Evolutionary conservation across 1,140 invertebrate species (phyloP).

Genomic region (Druon quercuslanigerum): DNA sequence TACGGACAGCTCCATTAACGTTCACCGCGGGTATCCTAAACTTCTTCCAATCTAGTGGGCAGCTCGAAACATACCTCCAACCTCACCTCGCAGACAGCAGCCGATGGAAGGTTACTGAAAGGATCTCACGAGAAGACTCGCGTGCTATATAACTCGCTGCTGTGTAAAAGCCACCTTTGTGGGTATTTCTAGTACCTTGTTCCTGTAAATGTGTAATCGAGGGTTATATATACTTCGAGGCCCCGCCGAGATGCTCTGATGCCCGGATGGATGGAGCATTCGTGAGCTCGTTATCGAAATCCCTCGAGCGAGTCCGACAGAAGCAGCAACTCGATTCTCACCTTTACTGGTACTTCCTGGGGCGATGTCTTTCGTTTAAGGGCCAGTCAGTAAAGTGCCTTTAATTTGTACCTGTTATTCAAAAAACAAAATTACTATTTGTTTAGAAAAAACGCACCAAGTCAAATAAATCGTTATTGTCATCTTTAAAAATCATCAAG

Average conservation of each 20-base stretch:
- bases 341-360: conserved; percentile 2
- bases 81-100: conserved; percentile 18
- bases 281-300: conserved; percentile 25
- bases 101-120: conserved; percentile 31
- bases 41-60: conserved; percentile 28
- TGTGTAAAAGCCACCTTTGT: conserved; percentile 10
- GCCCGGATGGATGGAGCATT: conserved; percentile 11
- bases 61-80: conserved; percentile 1
- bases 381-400: neutral
- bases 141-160: neutral
- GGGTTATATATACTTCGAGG: neutral
- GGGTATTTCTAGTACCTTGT: conserved; percentile 8
- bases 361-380: neutral
- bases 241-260: conserved; percentile 9
- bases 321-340: conserved; percentile 19
- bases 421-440: too few relatives aligned
- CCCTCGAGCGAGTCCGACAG: conserved; percentile 25
- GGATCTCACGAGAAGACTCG: conserved; percentile 22
- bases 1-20: conserved; percentile 56
- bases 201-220: conserved; percentile 3
- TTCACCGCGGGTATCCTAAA: conserved; percentile 51
- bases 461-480: too few relatives aligned
- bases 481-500: too few relatives aligned
- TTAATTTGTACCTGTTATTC: neutral
- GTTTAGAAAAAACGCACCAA: too few relatives aligned